Base-by-base conservation (phyloP, 2,113 vertebrate genomes). In the Neomonachus schauinslandi region DNA sequence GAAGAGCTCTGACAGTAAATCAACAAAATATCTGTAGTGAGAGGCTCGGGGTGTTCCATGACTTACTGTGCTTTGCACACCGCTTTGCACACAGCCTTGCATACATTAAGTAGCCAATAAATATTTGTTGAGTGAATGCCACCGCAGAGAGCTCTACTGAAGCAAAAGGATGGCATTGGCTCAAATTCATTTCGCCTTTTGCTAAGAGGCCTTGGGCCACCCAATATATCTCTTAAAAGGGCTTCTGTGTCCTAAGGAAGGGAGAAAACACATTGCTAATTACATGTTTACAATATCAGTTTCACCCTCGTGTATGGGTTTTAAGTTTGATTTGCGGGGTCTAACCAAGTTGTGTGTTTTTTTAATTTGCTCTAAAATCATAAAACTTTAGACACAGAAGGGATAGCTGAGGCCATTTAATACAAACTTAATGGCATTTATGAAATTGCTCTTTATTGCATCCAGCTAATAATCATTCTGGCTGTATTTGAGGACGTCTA, bases 1-100 rank as follows among this genome's bases (percentile, higher is more conserved):
- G 94, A 98, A 98, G 96, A 74, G 72, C 97, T 84, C 92, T 97
- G 96, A 93, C 88, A 93, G 92, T 96, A 97, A 96, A 97, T 97
- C 96, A 98, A 91, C 97, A 79, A 63, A 96, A 87, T 96, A 92
- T 90, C 94, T 80, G 10, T 46, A 57, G n/a, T 36, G 81, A 94
- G 90, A 94, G 71, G 84, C 84, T 14, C 2, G 59, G 89, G 42
- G 49, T 77, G 74, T 11, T 51, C 57, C n/a, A 2, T 83, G 96
- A 36, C 94, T 95, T 80, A 26, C 93, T 36, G 15, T 46, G 83
- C 49, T 91, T 93, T 77, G 12, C 95, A 90, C 87, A 90, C 88
- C 36, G 39, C 81, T 61, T 24, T 69, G 74, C 19, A 39, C 63
- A 65, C 1, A 33, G 88, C 94, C 92, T 85, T 93, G 87, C 88